Conservation (phyloP, 1,140 invertebrate genomes). For the Saccostrea cuccullata region DNA sequence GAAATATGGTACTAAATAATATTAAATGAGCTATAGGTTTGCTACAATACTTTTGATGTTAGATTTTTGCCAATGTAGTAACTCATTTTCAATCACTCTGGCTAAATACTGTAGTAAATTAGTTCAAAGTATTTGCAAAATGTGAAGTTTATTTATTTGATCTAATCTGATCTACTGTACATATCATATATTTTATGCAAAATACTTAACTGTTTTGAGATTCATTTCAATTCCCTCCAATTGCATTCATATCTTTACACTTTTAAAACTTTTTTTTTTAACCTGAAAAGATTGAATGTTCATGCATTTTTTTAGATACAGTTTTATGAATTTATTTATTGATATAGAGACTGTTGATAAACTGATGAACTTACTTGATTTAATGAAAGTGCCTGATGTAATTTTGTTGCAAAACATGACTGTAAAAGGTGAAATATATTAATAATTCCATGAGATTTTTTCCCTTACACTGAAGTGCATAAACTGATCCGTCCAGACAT, state of each 20-base stretch:
- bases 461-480: conserved; percentile 4
- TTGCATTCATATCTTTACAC: not conserved
- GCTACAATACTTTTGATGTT: not conserved
- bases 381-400: not conserved
- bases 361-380: not conserved
- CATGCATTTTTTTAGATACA: not conserved
- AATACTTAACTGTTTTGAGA: conserved; percentile 19
- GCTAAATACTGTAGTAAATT: too few relatives aligned
- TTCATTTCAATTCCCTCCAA: conserved; percentile 14
- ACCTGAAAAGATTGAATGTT: not conserved
- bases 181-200: conserved; percentile 8
- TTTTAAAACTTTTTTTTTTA: not conserved
- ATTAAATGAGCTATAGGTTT: too few relatives aligned
- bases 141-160: not conserved
- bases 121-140: not conserved
- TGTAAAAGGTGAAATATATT: not conserved
- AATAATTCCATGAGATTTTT: not conserved
- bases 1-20: too few relatives aligned
- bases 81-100: too few relatives aligned
- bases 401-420: not conserved
- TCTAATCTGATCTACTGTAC: not conserved
- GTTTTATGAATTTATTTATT: not conserved
- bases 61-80: not conserved
- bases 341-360: not conserved
- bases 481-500: conserved; percentile 7